These are phyloP conservation scores for Pyrocoelia pectoralis DNA, from an alignment of 2,888 invertebrate genomes.

Conservation along the genomic window DNA sequence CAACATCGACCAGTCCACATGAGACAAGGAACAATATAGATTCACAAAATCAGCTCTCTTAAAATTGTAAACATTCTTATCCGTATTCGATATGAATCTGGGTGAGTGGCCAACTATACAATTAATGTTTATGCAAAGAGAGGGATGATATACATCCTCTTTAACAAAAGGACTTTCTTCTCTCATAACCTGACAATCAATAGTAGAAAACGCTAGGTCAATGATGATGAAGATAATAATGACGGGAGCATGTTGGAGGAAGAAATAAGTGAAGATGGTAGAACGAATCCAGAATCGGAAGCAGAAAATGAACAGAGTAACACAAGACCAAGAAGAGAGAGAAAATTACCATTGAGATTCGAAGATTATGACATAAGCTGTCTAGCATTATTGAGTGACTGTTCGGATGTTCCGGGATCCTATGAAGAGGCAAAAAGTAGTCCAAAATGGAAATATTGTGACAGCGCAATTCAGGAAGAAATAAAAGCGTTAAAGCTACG, in stretches of 20 bases:
- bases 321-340: neutral
- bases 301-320: neutral
- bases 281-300: neutral
- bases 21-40: too few relatives aligned
- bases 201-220: too few relatives aligned
- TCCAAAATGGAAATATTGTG: neutral
- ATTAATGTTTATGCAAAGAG: too few relatives aligned
- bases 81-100: too few relatives aligned
- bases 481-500: neutral
- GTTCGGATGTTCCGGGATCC: neutral
- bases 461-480: neutral
- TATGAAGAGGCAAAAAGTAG: conserved; percentile 2
- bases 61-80: too few relatives aligned
- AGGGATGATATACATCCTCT: too few relatives aligned
- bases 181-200: too few relatives aligned
- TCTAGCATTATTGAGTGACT: neutral
- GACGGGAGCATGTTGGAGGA: neutral
- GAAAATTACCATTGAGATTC: neutral
- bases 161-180: too few relatives aligned
- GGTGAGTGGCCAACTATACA: too few relatives aligned
- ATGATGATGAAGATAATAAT: conserved; percentile 29
- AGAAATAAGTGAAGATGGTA: too few relatives aligned
- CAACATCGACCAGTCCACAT: too few relatives aligned
- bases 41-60: too few relatives aligned
- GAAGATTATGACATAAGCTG: conserved; percentile 1